Evolutionary conservation across 2,113 vertebrate genomes (phyloP).

Genomic region (Saccopteryx leptura): DNA sequence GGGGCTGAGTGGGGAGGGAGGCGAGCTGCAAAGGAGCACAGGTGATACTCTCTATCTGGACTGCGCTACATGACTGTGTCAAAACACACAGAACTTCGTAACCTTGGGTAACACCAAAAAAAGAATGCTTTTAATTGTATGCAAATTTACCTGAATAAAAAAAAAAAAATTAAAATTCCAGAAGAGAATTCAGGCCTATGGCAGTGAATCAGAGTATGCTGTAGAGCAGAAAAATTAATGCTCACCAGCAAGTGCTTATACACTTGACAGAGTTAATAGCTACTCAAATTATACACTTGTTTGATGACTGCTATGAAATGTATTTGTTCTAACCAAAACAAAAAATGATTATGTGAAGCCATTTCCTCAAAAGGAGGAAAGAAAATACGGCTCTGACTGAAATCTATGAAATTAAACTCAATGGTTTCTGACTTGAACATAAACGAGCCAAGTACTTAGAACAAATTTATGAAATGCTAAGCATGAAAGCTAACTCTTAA

Average conservation of each 20-base stretch:
- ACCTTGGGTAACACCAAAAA: background rate
- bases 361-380: background rate
- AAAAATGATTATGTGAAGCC: background rate
- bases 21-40: background rate
- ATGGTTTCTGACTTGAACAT: background rate
- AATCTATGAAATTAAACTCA: constrained; percentile 1
- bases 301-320: background rate
- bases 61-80: background rate
- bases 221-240: background rate
- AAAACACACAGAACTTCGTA: background rate
- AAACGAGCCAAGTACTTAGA: constrained; percentile 29
- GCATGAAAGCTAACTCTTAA: background rate
- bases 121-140: background rate
- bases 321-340: background rate
- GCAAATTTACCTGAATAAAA: background rate
- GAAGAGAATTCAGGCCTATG: background rate
- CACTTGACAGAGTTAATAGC: background rate
- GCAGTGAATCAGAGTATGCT: background rate
- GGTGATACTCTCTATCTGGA: background rate
- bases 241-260: background rate
- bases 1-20: background rate
- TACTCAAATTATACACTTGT: background rate
- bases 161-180: constrained; percentile 21
- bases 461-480: background rate
- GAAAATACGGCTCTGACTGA: background rate